Evolutionary conservation across 2,113 vertebrate species (phyloP).

Genomic region (Podarcis muralis): DNA sequence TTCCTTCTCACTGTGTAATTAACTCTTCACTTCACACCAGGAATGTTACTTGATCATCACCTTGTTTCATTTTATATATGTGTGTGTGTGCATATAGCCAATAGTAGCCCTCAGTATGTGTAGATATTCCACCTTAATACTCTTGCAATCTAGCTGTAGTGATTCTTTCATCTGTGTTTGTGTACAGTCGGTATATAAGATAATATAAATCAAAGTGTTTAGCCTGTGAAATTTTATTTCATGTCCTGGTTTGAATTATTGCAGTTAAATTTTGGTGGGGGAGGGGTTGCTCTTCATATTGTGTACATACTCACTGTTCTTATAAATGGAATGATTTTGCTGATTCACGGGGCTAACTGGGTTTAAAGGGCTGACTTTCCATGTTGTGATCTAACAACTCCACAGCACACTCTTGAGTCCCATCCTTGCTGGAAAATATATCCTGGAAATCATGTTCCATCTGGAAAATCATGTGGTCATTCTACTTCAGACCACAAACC

Average conservation of each 20-base stretch:
- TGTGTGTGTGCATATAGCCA: not conserved
- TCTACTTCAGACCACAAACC: not conserved
- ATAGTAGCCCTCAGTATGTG: not conserved
- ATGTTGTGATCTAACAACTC: not conserved
- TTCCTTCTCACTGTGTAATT: slow-evolving; percentile 1
- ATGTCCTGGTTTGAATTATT: not conserved
- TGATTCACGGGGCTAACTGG: not conserved
- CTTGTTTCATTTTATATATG: not conserved
- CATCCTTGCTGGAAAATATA: not conserved
- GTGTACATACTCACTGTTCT: not conserved
- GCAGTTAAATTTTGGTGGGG: fast-evolving
- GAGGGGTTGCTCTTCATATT: not conserved
- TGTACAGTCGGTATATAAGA: slow-evolving; percentile 27
- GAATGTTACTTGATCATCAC: not conserved
- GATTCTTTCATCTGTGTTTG: not conserved
- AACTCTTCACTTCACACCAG: slow-evolving; percentile 25
- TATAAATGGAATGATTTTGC: slow-evolving; percentile 34
- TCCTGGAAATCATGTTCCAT: not conserved
- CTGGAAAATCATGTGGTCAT: not conserved
- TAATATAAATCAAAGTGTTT: not conserved
- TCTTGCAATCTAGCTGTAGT: not conserved
- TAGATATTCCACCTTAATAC: fast-evolving
- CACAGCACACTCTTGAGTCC: not conserved
- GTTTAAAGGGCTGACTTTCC: not conserved
- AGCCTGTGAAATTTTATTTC: slow-evolving; percentile 1